Evolutionary conservation across 2,797 vertebrate species (phyloP), one percentile per base, ranked within the genome.

Genomic region (Coreius guichenoti): DNA sequence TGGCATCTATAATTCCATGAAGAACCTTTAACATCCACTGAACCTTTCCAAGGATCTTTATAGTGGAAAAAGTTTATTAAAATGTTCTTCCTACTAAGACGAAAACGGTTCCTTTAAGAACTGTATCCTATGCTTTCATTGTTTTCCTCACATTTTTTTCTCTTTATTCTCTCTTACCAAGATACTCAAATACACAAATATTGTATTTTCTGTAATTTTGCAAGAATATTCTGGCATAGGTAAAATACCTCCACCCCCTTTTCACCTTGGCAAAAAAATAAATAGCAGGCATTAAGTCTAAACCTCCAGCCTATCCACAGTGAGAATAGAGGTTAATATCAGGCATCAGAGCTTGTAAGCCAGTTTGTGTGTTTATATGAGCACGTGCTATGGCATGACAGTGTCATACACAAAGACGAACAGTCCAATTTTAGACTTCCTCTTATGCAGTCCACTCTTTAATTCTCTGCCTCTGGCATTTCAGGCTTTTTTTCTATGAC

Each of bases 401-500:
- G 11, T 63, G 12, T 68, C 58, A n/a, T 17, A 21, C n/a, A 79
- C 67, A 87, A 80, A 83, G 65, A 80, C 29, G 45, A 65, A 67
- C 23, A 6, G n/a, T 36, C 61, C 33, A 86, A 67, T 61, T 73
- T 29, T 58, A 69, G 79, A 82, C 67, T 9, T 74, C 65, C 63
- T 4, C 45, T 56, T 73, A 21, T 63, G 26, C 51, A 63, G 63
- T 70, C 13, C 63, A 16, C 23, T 74, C n/a, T 84, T 56, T 84
- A 72, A 72, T 82, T 80, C 47, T 84, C 19, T 69, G 54, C 86
- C 86, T 49, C 4, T 1, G 45, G 76, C 82, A 67, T 58, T 19
- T 67, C 13, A 65, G 77, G 61, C 8, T 51, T 76, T n/a, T 87
- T 81, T 74, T 83, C 29, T 80, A 76, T 86, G 51, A 12, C 36